A percentile compares a stretch with the other conserved stretches of the same genome.
Evolutionary conservation across 2,888 invertebrate species (phyloP).

Genomic region (Exocentrus adspersus): DNA sequence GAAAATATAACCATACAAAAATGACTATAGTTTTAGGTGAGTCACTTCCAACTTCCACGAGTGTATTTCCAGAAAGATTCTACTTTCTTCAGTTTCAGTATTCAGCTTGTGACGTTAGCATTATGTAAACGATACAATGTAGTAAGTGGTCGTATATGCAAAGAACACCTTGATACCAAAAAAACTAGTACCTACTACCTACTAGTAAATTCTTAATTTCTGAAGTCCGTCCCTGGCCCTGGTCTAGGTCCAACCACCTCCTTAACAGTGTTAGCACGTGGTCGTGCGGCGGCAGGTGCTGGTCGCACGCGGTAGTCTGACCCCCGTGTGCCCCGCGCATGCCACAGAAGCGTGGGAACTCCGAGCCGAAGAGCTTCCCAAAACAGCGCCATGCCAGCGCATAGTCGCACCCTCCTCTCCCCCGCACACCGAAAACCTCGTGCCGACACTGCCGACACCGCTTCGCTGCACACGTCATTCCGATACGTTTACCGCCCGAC

Average conservation of each 20-base stretch:
- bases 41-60: too few relatives aligned
- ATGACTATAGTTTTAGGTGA: too few relatives aligned
- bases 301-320: constrained; percentile 28
- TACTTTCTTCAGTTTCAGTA: too few relatives aligned
- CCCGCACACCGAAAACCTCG: constrained; percentile 1
- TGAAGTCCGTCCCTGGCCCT: constrained; percentile 19
- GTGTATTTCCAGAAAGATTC: too few relatives aligned
- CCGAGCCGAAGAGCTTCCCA: constrained; percentile 29
- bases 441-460: constrained; percentile 9
- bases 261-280: constrained; percentile 31
- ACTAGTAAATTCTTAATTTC: too few relatives aligned
- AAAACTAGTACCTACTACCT: too few relatives aligned
- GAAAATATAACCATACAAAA: too few relatives aligned
- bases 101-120: too few relatives aligned
- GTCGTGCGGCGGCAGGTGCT: constrained; percentile 27
- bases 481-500: constrained; percentile 32
- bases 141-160: too few relatives aligned
- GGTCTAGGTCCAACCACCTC: constrained; percentile 22
- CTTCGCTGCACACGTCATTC: constrained; percentile 28
- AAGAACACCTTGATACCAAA: too few relatives aligned
- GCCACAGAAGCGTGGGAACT: constrained; percentile 33
- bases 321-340: constrained; percentile 33
- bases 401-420: constrained; percentile 16
- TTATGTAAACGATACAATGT: too few relatives aligned
- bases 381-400: constrained; percentile 27